Evolutionary conservation across 2,888 invertebrate species (phyloP).

Genomic region (Cactoblastis cactorum): DNA sequence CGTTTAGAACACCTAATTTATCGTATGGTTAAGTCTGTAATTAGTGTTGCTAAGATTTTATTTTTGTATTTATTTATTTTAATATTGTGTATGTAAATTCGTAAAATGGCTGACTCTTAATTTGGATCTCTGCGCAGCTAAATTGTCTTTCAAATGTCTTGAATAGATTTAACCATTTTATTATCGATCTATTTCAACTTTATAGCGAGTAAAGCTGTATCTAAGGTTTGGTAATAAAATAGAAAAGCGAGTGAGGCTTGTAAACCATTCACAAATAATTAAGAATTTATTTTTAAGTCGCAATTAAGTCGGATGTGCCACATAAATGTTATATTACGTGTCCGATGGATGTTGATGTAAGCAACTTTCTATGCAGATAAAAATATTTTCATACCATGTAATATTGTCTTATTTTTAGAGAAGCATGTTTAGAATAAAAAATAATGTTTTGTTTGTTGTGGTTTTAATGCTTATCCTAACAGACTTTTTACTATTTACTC

Average conservation of each 20-base stretch:
- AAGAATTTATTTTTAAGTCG: slow-evolving; percentile 32
- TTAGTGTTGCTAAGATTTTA: slow-evolving; percentile 16
- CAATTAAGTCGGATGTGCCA: neutral
- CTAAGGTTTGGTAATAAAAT: slow-evolving; percentile 31
- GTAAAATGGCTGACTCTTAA: neutral
- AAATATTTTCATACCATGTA: slow-evolving; percentile 47
- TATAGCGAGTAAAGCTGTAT: slow-evolving; percentile 37
- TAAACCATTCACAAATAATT: slow-evolving; percentile 24
- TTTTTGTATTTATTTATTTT: slow-evolving; percentile 14
- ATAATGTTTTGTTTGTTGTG: slow-evolving; percentile 73
- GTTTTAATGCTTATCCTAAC: slow-evolving; percentile 72
- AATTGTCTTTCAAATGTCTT: slow-evolving; percentile 5
- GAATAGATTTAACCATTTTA: neutral
- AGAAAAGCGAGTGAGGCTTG: slow-evolving; percentile 6
- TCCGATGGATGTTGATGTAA: neutral
- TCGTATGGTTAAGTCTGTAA: slow-evolving; percentile 15
- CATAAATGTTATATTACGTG: neutral
- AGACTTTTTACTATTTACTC: slow-evolving; percentile 24
- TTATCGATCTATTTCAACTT: slow-evolving; percentile 37
- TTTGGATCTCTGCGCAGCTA: slow-evolving; percentile 3
- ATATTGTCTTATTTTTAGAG: slow-evolving; percentile 46
- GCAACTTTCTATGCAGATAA: slow-evolving; percentile 20
- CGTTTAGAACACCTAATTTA: slow-evolving; percentile 20
- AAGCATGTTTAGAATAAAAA: slow-evolving; percentile 72
- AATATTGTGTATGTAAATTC: neutral